Conservation (phyloP, 2,113 vertebrate species). For the Chrysemys picta region DNA sequence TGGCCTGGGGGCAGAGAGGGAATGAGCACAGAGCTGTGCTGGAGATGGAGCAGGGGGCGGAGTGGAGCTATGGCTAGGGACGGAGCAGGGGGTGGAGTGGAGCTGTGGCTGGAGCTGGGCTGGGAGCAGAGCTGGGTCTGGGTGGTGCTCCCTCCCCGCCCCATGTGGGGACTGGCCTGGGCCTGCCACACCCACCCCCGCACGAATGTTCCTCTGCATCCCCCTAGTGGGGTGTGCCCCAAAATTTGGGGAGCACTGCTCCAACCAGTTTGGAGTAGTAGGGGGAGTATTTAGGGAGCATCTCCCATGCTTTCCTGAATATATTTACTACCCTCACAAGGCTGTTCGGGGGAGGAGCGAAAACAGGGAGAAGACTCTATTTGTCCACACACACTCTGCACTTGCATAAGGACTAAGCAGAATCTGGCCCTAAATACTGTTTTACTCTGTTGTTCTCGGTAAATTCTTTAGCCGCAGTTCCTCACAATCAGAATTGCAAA, state of each 20-base stretch:
- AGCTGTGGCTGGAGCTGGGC: no score
- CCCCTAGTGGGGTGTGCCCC: not conserved
- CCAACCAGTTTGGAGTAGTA: not conserved
- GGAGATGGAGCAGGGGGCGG: no score
- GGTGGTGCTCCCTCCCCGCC: no score
- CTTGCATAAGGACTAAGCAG: not conserved
- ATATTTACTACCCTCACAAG: not conserved
- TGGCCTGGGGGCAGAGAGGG: no score
- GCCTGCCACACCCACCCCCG: no score
- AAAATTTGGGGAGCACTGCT: not conserved
- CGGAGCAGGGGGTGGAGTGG: no score
- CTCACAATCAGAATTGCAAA: conserved; percentile 21
- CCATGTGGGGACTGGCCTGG: no score
- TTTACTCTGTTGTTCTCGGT: not conserved
- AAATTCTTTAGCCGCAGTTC: not conserved
- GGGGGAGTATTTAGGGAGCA: not conserved
- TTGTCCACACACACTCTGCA: not conserved
- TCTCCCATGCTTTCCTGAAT: not conserved
- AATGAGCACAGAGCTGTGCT: no score
- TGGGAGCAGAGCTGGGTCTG: no score
- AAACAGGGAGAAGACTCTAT: not conserved
- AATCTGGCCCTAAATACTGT: not conserved
- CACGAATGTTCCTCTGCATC: accelerated
- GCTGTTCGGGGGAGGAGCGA: not conserved
- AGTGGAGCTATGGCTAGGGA: no score